These are phyloP conservation scores for Varanus komodoensis DNA, from an alignment of 2,113 vertebrate species.

Conservation along the genomic window DNA sequence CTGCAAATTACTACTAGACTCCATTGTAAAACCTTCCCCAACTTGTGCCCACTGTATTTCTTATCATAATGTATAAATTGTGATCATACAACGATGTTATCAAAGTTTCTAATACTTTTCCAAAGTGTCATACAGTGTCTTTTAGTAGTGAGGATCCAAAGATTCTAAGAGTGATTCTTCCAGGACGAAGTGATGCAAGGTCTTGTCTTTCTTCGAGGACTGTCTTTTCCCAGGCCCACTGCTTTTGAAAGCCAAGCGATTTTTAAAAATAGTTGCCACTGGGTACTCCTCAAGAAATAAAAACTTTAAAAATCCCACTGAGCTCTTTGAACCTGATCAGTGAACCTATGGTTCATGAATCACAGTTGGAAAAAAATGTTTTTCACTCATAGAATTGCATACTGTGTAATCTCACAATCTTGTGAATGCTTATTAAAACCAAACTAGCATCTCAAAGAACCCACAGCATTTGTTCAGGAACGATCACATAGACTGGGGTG, in stretches of 20 bases:
- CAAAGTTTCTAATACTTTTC: background rate
- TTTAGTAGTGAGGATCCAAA: background rate
- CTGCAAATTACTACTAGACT: background rate
- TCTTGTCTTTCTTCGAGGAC: background rate
- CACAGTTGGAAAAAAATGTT: slow-evolving; percentile 62
- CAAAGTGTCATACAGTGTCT: background rate
- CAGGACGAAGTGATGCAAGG: background rate
- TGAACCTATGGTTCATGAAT: slow-evolving; percentile 13
- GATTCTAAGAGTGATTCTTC: background rate
- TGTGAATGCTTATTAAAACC: slow-evolving; percentile 74
- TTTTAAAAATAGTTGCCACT: background rate
- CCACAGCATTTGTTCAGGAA: slow-evolving; percentile 64
- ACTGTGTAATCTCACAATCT: slow-evolving; percentile 67
- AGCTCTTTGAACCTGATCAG: background rate
- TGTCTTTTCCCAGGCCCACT: background rate
- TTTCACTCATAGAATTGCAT: slow-evolving; percentile 67
- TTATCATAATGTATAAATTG: background rate
- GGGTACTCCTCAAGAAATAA: background rate
- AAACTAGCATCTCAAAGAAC: slow-evolving; percentile 64
- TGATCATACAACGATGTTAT: no score
- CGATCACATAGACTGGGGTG: slow-evolving; percentile 54
- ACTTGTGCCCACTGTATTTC: no score
- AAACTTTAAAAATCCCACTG: background rate
- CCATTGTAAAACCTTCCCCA: no score
- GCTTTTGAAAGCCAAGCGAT: background rate